A percentile compares a stretch with the other conserved stretches of the same genome.
These are phyloP conservation scores for Drosophila recens DNA, from an alignment of 2,888 invertebrate genomes.

Conservation along the genomic window DNA sequence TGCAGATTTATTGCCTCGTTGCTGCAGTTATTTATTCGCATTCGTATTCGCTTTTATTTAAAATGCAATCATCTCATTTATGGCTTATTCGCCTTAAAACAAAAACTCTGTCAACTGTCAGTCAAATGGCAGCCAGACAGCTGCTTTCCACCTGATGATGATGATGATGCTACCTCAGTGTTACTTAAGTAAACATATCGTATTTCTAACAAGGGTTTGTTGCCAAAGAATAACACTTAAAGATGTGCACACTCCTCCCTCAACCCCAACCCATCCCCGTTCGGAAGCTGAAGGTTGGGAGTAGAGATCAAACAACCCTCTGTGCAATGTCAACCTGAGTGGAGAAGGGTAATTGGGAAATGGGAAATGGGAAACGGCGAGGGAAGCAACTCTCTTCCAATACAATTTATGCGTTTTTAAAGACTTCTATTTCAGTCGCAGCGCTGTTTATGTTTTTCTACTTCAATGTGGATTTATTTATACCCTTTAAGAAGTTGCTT, in stretches of 20 bases:
- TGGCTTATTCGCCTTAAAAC: conserved; percentile 73
- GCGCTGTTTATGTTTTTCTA: conserved; percentile 43
- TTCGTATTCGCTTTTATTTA: conserved; percentile 43
- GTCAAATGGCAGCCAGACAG: conserved; percentile 48
- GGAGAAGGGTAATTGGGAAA: neutral
- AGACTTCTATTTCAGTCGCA: conserved; percentile 49
- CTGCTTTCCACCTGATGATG: conserved; percentile 37
- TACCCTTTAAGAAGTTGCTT: conserved; percentile 20
- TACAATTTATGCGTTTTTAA: conserved; percentile 76
- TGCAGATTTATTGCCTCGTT: conserved; percentile 73
- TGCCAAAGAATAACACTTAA: conserved; percentile 72
- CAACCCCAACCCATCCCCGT: neutral
- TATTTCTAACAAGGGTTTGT: conserved; percentile 71
- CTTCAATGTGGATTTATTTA: conserved; percentile 22
- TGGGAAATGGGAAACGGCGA: neutral
- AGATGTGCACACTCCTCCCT: conserved; percentile 38
- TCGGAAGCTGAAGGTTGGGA: neutral
- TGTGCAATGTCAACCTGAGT: conserved; percentile 51
- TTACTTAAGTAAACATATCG: conserved; percentile 67
- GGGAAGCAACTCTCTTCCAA: neutral
- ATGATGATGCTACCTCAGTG: conserved; percentile 22
- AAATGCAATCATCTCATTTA: conserved; percentile 52
- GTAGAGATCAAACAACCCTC: conserved; percentile 58
- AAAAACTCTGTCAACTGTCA: conserved; percentile 75
- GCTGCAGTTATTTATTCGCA: conserved; percentile 54